A percentile compares a stretch with the other conserved stretches of the same genome.
phyloP scores from a whole-genome alignment of 2,888 invertebrate genomes.

The Dryocosmus kuriphilus region DNA sequence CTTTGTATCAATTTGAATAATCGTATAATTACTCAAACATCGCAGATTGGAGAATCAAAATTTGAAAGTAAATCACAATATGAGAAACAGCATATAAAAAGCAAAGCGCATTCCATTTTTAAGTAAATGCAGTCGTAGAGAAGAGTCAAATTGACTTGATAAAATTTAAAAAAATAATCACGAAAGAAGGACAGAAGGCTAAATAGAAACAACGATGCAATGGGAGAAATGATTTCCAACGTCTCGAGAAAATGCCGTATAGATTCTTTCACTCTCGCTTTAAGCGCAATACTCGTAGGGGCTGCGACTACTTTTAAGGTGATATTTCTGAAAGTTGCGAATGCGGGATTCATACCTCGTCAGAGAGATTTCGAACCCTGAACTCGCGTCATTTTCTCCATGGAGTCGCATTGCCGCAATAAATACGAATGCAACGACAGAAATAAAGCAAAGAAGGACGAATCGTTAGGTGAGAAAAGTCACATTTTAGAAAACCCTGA shows the following conservation, averaged over 20 bases:
- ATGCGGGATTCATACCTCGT: conserved; percentile 60
- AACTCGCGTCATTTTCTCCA: conserved; percentile 25
- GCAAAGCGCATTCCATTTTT: background rate
- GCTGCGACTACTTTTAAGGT: background rate
- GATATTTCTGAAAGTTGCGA: conserved; percentile 38
- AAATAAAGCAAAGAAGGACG: conserved; percentile 2
- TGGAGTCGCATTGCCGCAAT: conserved; percentile 22
- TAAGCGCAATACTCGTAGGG: conserved; percentile 48
- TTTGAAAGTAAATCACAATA: background rate
- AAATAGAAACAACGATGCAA: conserved; percentile 41
- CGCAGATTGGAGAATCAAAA: background rate
- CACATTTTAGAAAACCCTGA: background rate
- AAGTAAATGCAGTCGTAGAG: background rate
- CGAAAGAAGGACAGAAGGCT: background rate
- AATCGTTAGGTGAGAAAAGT: conserved; percentile 4
- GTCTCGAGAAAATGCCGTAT: conserved; percentile 61
- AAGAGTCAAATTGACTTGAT: background rate
- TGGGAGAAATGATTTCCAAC: conserved; percentile 49
- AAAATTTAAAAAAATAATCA: background rate
- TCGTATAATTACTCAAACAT: background rate
- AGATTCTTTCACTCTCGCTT: conserved; percentile 65
- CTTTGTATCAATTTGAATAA: too few relatives aligned
- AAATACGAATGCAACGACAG: conserved; percentile 10
- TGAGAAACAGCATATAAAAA: background rate
- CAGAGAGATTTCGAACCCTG: conserved; percentile 54